Conservation (phyloP, 2,888 invertebrate species). For the Mesochorus sp. region DNA sequence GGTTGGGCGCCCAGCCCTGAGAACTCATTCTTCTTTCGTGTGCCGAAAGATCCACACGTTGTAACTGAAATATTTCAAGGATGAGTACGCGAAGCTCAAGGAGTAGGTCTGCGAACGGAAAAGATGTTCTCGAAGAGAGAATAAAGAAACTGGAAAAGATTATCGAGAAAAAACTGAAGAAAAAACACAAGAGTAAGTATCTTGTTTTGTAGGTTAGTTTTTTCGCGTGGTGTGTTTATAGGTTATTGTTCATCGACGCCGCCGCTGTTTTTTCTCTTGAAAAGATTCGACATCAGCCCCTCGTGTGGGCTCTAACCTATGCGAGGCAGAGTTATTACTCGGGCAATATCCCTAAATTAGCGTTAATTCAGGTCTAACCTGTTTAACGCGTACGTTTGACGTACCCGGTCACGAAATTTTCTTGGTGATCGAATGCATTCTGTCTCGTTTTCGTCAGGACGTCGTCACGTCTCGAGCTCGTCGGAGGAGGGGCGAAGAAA, state of each 20-base stretch:
- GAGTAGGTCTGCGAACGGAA: background rate
- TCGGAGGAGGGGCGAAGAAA: constrained; percentile 13
- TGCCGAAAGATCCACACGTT: constrained; percentile 33
- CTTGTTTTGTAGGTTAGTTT: background rate
- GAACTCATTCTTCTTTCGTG: constrained; percentile 31
- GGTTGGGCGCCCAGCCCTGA: background rate
- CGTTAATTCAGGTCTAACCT: constrained; percentile 23
- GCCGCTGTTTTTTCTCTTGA: background rate
- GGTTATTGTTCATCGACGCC: background rate
- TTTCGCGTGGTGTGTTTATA: background rate
- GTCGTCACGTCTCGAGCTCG: background rate
- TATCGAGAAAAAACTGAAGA: constrained; percentile 1
- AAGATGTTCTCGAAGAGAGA: constrained; percentile 12
- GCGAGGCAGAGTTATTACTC: constrained; percentile 35
- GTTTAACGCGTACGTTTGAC: constrained; percentile 30
- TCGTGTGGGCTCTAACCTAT: constrained; percentile 31
- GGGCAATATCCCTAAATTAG: background rate
- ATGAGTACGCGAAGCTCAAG: constrained; percentile 10
- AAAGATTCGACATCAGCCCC: constrained; percentile 1
- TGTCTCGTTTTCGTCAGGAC: constrained; percentile 1
- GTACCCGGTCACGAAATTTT: background rate
- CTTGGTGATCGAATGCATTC: background rate
- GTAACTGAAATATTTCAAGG: background rate
- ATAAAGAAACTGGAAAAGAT: background rate
- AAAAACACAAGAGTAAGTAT: constrained; percentile 14